Evolutionary conservation across 92 coral and sea anemone genomes (phyloP), one percentile per base, ranked within the genome.

Genomic region (Nematostella vectensis): DNA sequence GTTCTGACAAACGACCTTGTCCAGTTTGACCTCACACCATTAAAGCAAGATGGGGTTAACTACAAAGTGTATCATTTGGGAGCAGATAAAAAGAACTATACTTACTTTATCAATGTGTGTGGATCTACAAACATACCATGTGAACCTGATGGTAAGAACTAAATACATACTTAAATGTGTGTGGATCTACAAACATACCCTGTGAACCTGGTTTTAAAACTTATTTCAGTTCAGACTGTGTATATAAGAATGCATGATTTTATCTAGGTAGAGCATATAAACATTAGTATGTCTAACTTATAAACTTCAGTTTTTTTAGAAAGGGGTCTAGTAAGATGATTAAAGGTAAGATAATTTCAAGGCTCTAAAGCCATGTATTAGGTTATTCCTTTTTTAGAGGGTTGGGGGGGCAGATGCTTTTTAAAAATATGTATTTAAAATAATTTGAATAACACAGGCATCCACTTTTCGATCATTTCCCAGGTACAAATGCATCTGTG

Each of bases 61-160:
- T 81, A 91, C 60, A 29, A 29, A 42, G 83, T 86, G 6, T 53
- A 58, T 8, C 66, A 58, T 2, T 31, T 13, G 12, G 54, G 44
- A 2, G 65, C 62, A 39, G 67, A 47, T 11, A 26, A 36, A 50
- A 25, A 47, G 33, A 40, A 39, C 10, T 75, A 82, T 55, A 48
- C 50, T 0, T 78, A 78, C 54, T 82, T 64, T 50, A 82, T 93
- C 21, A 93, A 86, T 61, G 86, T 93, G 15, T 93, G 99, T 58
- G 53, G 66, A 33, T 22, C 84, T 11, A 74, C 85, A 12, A 61
- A 31, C 11, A 80, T 54, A 18, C 63, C 71, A 13, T 88, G 99
- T 37, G 67, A 61, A 21, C 53, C 70, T 13, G 51, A 70, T 63
- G 95, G 95, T 85, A 62, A 24, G 70, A 40, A 26, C 1, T 16